phyloP scores from a whole-genome alignment of 2,113 vertebrate species.

The Empidonax traillii region DNA sequence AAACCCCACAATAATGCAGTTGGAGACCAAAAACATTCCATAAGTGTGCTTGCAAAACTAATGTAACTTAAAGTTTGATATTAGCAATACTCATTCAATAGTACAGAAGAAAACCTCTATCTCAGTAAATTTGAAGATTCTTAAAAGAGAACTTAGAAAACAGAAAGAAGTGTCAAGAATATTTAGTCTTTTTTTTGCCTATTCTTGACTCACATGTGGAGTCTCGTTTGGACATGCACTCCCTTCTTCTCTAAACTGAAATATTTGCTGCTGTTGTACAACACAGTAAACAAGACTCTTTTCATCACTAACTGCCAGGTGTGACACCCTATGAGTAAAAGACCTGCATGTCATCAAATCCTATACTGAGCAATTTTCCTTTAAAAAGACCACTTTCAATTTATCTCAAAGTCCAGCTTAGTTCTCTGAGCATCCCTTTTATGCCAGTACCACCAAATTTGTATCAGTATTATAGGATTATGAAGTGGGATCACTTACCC shows the following conservation, averaged over 20 bases:
- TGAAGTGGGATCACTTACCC: neutral
- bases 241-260: neutral
- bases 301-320: neutral
- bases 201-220: neutral
- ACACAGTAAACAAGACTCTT: neutral
- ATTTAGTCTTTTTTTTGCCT: neutral
- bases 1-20: neutral
- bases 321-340: neutral
- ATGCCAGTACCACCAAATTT: neutral
- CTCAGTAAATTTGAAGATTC: neutral
- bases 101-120: neutral
- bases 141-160: neutral
- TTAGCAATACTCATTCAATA: neutral
- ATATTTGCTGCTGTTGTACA: neutral
- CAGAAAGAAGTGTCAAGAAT: neutral
- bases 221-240: neutral
- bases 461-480: constrained; percentile 26
- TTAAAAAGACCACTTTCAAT: neutral
- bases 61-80: neutral
- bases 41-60: neutral
- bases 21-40: neutral
- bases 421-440: neutral
- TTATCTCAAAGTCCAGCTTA: constrained; percentile 9
- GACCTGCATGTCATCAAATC: neutral
- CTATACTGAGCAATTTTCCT: neutral